These are phyloP conservation scores for Ceratina japonica DNA, from an alignment of 1,140 invertebrate species.

Conservation along the genomic window DNA sequence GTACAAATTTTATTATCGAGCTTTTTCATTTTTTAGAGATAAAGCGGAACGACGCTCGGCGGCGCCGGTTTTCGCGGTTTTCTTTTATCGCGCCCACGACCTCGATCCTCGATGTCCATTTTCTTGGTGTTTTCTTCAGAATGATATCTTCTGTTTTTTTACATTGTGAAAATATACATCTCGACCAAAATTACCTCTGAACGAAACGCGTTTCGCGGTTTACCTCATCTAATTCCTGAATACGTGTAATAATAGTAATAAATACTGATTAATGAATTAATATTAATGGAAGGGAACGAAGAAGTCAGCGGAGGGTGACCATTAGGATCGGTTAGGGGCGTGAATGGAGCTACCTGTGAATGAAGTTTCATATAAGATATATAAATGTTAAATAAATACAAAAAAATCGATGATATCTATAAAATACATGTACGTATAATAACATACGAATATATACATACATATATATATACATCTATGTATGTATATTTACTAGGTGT, in stretches of 20 bases:
- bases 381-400: slow-evolving; percentile 63
- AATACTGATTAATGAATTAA: slow-evolving; percentile 23
- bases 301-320: slow-evolving; percentile 38
- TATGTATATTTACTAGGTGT: too few species aligned
- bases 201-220: slow-evolving; percentile 54
- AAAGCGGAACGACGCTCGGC: not conserved
- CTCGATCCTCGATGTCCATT: not conserved
- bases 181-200: slow-evolving; percentile 67
- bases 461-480: slow-evolving; percentile 55
- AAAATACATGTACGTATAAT: slow-evolving; percentile 56
- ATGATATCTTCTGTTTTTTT: slow-evolving; percentile 33
- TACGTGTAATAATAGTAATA: slow-evolving; percentile 46
- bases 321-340: slow-evolving; percentile 65
- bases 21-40: too few species aligned
- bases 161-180: slow-evolving; percentile 37
- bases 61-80: not conserved
- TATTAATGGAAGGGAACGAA: slow-evolving; percentile 42
- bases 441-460: slow-evolving; percentile 4
- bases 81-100: too few species aligned
- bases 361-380: slow-evolving; percentile 73
- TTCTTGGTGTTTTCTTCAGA: not conserved
- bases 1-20: too few species aligned
- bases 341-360: slow-evolving; percentile 71
- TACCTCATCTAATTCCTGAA: slow-evolving; percentile 62
- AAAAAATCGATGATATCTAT: slow-evolving; percentile 62